These are phyloP conservation scores for Microctenopoma lineatum DNA, from an alignment of 2,797 vertebrate genomes.

Conservation along the genomic window DNA sequence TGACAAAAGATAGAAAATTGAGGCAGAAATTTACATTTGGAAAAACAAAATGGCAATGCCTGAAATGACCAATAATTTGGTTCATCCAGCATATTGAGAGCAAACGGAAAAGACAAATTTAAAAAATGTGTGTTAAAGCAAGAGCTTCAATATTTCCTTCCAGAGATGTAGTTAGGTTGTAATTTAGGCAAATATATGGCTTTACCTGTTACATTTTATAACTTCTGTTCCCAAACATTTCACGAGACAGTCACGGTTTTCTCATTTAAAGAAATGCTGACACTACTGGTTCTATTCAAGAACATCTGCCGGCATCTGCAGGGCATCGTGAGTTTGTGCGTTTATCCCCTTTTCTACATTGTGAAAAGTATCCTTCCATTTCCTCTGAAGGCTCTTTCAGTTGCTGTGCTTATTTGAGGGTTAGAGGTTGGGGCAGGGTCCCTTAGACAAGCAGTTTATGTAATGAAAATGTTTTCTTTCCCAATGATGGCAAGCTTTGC, in stretches of 20 bases:
- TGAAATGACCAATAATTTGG: constrained; percentile 17
- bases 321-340: background rate
- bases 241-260: background rate
- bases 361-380: constrained; percentile 17
- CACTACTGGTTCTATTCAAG: constrained; percentile 15
- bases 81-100: background rate
- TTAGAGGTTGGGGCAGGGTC: constrained; percentile 50
- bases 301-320: constrained; percentile 2
- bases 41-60: constrained; percentile 37
- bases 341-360: background rate
- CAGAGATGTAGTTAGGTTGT: constrained; percentile 7
- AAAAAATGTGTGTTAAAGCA: constrained; percentile 1
- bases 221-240: constrained; percentile 4
- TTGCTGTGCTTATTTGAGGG: constrained; percentile 38
- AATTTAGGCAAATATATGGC: background rate
- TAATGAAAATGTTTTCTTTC: constrained; percentile 74
- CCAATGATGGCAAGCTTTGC: constrained; percentile 49
- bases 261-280: constrained; percentile 21
- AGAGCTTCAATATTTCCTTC: constrained; percentile 9
- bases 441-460: constrained; percentile 62
- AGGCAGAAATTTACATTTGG: constrained; percentile 39
- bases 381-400: constrained; percentile 22
- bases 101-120: background rate
- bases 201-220: background rate
- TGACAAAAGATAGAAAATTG: constrained; percentile 54